Conservation (phyloP, 2,888 invertebrate genomes). For the Conops quadrifasciatus region DNA sequence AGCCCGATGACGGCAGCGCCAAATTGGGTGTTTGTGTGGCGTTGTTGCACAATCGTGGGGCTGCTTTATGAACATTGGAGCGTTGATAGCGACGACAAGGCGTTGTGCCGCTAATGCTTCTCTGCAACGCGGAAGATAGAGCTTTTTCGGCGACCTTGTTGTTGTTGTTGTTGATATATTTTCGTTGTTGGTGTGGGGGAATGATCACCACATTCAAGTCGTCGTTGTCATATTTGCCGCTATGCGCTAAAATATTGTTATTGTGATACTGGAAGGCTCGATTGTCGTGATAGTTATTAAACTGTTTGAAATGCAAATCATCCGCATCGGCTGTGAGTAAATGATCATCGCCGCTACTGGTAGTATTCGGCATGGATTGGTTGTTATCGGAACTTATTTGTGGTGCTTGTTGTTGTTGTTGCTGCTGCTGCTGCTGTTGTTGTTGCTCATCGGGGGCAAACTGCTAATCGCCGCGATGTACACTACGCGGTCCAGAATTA, state of each 20-base stretch:
- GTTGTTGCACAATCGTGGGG: constrained; percentile 56
- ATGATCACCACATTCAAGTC: constrained; percentile 54
- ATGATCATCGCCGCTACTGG: constrained; percentile 60
- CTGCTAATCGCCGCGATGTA: constrained; percentile 74
- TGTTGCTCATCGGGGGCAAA: constrained; percentile 67
- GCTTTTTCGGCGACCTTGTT: constrained; percentile 28
- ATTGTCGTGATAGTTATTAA: constrained; percentile 59
- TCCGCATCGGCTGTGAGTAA: constrained; percentile 59
- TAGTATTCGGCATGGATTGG: constrained; percentile 55
- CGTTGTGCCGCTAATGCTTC: constrained; percentile 20
- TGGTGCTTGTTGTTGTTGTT: constrained; percentile 46
- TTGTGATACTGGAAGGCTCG: constrained; percentile 61
- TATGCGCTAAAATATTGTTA: constrained; percentile 49
- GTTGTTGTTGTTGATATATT: constrained; percentile 26
- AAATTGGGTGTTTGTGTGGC: constrained; percentile 57
- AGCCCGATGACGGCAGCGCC: constrained; percentile 35
- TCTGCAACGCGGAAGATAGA: constrained; percentile 25
- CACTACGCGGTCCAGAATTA: constrained; percentile 67
- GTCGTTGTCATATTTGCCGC: constrained; percentile 45
- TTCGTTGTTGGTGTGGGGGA: constrained; percentile 42
- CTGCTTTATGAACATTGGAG: constrained; percentile 35
- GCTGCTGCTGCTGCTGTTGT: constrained; percentile 50
- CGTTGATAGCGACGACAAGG: constrained; percentile 44
- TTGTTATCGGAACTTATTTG: constrained; percentile 56
- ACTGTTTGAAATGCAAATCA: constrained; percentile 53